These are phyloP conservation scores for Motacilla tschutschensis DNA, from an alignment of 2,113 vertebrate species.

Conservation along the genomic window DNA sequence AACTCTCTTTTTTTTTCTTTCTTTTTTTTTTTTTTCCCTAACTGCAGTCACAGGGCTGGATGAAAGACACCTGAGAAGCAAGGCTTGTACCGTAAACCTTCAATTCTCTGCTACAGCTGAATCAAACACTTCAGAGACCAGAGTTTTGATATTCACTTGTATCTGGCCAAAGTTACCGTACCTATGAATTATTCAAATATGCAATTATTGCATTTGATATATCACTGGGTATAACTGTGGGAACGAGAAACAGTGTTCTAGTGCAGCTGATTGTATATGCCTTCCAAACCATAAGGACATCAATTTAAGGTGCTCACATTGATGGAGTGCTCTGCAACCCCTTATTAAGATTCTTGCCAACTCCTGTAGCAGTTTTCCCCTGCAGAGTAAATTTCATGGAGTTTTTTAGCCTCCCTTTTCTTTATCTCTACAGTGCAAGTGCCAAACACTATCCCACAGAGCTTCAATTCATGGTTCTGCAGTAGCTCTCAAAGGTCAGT, in stretches of 20 bases:
- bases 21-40: background rate
- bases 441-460: background rate
- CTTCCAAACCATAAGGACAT: slow-evolving; percentile 51
- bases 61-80: slow-evolving; percentile 5
- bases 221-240: slow-evolving; percentile 38
- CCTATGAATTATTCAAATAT: slow-evolving; percentile 62
- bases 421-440: slow-evolving; percentile 16
- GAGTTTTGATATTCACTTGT: slow-evolving; percentile 43
- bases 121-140: slow-evolving; percentile 39
- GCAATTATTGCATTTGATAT: slow-evolving; percentile 58
- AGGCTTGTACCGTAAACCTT: background rate
- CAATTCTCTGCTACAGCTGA: slow-evolving; percentile 6
- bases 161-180: slow-evolving; percentile 24
- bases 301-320: slow-evolving; percentile 45
- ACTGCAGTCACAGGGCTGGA: background rate
- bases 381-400: slow-evolving; percentile 46
- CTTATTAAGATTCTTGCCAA: slow-evolving; percentile 51
- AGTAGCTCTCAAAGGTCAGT: slow-evolving; percentile 11
- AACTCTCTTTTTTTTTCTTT: background rate
- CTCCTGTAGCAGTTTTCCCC: slow-evolving; percentile 18
- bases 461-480: slow-evolving; percentile 33
- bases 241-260: slow-evolving; percentile 50
- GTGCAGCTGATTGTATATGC: slow-evolving; percentile 42
- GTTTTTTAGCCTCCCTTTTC: slow-evolving; percentile 26
- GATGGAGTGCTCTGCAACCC: slow-evolving; percentile 39